phyloP scores from a whole-genome alignment of 2,113 vertebrate species.

The Rhagologus leucostigma region DNA sequence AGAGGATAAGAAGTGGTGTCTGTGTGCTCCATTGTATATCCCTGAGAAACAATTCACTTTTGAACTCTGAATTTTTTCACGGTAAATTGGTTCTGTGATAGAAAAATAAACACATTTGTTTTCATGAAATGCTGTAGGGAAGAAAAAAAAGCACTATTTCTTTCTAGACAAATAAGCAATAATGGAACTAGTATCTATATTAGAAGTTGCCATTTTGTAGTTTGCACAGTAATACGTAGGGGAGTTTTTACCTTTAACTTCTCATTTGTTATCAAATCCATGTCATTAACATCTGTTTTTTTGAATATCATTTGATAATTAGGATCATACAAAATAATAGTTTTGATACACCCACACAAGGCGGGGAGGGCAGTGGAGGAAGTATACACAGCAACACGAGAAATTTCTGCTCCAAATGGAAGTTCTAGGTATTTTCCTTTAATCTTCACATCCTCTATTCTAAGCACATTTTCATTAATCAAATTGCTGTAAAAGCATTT shows the following conservation, averaged over 20 bases:
- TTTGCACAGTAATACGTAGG: background rate
- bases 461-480: background rate
- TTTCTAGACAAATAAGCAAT: background rate
- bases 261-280: background rate
- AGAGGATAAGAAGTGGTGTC: constrained; percentile 34
- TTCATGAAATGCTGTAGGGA: constrained; percentile 2
- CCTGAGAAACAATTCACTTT: constrained; percentile 54
- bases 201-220: background rate
- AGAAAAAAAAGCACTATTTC: background rate
- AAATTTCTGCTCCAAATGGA: background rate
- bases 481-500: background rate
- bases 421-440: background rate
- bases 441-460: background rate
- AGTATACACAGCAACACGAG: background rate
- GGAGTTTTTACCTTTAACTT: background rate
- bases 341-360: background rate
- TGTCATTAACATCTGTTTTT: background rate
- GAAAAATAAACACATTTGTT: constrained; percentile 58
- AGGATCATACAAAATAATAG: background rate
- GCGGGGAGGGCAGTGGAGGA: accelerated
- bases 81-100: constrained; percentile 42
- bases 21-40: constrained; percentile 10
- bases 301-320: background rate
- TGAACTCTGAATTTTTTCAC: constrained; percentile 45
- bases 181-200: background rate